Percentiles rank a stretch among this genome's conserved stretches.
These are phyloP conservation scores for Oconnorella tubifera DNA, from an alignment of 2,888 invertebrate species.

Conservation along the genomic window DNA sequence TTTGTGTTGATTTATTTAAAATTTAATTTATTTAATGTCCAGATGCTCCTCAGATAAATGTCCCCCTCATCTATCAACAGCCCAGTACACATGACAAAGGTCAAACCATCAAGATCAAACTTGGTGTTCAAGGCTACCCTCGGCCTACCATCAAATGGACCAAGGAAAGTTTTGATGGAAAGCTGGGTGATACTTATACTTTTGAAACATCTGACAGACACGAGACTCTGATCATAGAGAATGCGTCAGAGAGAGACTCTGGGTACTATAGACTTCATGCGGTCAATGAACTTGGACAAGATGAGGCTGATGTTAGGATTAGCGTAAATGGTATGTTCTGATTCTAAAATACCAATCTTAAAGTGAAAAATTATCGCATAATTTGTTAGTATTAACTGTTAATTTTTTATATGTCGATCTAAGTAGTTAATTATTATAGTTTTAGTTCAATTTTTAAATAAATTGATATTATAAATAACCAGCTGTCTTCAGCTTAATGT, in stretches of 20 bases:
- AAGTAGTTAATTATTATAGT: no score
- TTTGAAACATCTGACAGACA: neutral
- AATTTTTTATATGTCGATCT: no score
- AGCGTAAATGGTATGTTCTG: neutral
- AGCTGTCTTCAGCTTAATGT: no score
- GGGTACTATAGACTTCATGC: conserved; percentile 4
- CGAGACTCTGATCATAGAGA: conserved; percentile 4
- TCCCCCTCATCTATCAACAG: neutral
- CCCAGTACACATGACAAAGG: conserved; percentile 3
- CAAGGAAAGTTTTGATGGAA: neutral
- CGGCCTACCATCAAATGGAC: neutral
- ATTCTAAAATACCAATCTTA: no score
- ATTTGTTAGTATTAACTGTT: no score
- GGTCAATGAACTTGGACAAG: conserved; percentile 12
- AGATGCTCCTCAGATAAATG: neutral
- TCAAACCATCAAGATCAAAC: neutral
- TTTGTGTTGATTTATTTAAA: neutral
- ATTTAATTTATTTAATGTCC: neutral
- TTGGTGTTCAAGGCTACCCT: neutral
- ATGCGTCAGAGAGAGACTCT: neutral
- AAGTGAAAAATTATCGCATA: no score
- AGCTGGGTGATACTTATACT: neutral
- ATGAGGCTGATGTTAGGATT: conserved; percentile 1
- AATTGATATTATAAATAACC: no score
- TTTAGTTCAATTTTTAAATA: no score